Base-by-base conservation (phyloP, 2,888 invertebrate species). In the Cristatella mucedo region DNA sequence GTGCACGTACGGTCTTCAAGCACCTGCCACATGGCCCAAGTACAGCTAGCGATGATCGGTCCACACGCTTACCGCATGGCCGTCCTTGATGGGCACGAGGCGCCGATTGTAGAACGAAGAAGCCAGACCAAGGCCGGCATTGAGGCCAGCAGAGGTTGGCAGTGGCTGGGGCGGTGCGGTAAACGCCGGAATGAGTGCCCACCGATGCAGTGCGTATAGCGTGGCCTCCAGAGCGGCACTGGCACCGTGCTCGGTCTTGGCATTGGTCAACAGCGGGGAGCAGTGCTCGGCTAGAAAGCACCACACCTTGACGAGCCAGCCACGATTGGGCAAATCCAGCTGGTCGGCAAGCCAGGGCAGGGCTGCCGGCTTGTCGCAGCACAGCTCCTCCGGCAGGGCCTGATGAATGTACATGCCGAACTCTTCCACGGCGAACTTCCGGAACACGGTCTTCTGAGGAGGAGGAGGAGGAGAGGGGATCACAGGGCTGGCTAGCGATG, bases 181-280 rank as follows among this genome's bases (percentile, higher is more conserved):
- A 22, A 26, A 36, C 5, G 26, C 36, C 11, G 36, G 24, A 7
- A 36, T 15, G 5, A 36, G 19, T 5, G 18, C 13, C 36, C 36
- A 36, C 16, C 36, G 22, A 22, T 36, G 36, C 21, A 36, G 36
- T 11, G 36, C 36, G 26, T 26, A 36, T n/a, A 36, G 24, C 19
- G 36, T 36, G n/a, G 18, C 16, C 24, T 36, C 36, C 13, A 36
- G 24, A 4, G n/a, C 13, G 18, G 22, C 36, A n/a, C 15, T 36
- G 4, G 36, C 24, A 19, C 24, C 11, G 5, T 26, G 9, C n/a
- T 22, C 15, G 24, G 15, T 19, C 4, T 36, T 15, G 4, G 6
- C 36, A 36, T 36, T 26, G 26, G n/a, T 26, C 26, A 26, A 26
- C 26, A 26, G 7, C 7, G 26, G 26, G 26, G 26, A 26, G n/a